Evolutionary conservation across 2,113 vertebrate genomes (phyloP).

Genomic region (Hypocryptadius cinnamomeus): DNA sequence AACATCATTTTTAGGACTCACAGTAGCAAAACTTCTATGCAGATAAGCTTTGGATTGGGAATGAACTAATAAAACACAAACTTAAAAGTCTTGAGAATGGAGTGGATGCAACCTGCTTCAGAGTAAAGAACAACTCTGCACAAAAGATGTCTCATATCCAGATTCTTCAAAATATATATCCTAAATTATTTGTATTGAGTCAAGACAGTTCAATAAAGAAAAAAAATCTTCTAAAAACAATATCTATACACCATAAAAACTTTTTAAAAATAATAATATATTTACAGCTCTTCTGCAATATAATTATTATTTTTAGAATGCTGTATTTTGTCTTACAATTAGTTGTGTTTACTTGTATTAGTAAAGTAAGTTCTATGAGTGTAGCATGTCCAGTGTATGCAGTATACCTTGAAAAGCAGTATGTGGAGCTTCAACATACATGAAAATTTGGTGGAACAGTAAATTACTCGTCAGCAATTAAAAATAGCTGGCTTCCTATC

Average conservation of each 20-base stretch:
- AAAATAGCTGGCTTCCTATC: not conserved
- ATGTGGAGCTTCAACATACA: not conserved
- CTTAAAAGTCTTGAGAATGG: not conserved
- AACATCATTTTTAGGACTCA: fast-evolving
- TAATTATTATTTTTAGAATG: not conserved
- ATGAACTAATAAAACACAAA: not conserved
- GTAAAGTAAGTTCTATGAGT: not conserved
- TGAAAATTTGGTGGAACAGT: not conserved
- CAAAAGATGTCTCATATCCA: not conserved
- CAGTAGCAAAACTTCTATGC: not conserved
- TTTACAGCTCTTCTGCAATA: not conserved
- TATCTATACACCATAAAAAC: not conserved
- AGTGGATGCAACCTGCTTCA: not conserved
- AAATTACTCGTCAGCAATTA: not conserved
- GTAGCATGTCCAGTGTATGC: not conserved
- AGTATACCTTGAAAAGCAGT: not conserved
- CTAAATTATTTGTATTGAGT: not conserved
- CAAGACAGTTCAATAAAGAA: not conserved
- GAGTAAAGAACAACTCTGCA: not conserved
- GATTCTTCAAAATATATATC: not conserved
- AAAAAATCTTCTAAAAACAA: not conserved
- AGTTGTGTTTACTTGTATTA: not conserved
- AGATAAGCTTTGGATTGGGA: not conserved
- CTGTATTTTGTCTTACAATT: not conserved
- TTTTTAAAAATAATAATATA: not conserved